Base-by-base conservation (phyloP, 2,113 vertebrate genomes). In the Echinops telfairi region DNA sequence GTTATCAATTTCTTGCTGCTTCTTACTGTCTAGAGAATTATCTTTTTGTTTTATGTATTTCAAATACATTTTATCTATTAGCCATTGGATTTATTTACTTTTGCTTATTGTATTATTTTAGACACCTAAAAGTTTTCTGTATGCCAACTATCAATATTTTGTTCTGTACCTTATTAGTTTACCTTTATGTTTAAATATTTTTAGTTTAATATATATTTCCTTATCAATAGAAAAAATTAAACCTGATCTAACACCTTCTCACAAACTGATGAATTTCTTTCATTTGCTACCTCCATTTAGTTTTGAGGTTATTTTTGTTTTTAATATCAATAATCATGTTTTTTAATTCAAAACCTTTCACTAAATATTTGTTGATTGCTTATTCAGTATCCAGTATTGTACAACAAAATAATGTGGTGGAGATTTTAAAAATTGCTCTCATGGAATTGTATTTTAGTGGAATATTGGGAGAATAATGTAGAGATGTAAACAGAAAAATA, bases 401-500 rank as follows among this genome's bases (percentile, higher is more conserved):
- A 20, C 58, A 86, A 79, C 64, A 70, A 79, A 82, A 91, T 53
- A 83, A 53, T 43, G 19, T 70, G 31, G 4, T 70, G 17, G 6
- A 31, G 12, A 80, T 64, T 62, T 62, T 20, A 62, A 93, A 94
- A 91, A 85, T 16, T 38, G 33, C 17, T 91, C 12, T 76, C 75
- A 57, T 22, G 76, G 11, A 79, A 93, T 47, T 53, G 6, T 58
- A 57, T 92, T 92, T 92, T 78, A 88, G n/a, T 84, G 57, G 40
- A 94, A 53, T 73, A 78, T 60, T 31, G 12, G 23, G 22, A 77
- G 75, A 4, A 29, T 53, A 10, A 15, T 83, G 0, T 6, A n/a
- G 70, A 66, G 86, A 91, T 43, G 12, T 79, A 92, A 94, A 60
- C 10, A 58, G 36, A 90, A 80, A 77, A 92, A 89, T 86, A 73